Percentiles rank a stretch among this genome's conserved stretches.
These are phyloP conservation scores for Eurytoma adleriae DNA, from an alignment of 2,888 invertebrate species.

Conservation along the genomic window DNA sequence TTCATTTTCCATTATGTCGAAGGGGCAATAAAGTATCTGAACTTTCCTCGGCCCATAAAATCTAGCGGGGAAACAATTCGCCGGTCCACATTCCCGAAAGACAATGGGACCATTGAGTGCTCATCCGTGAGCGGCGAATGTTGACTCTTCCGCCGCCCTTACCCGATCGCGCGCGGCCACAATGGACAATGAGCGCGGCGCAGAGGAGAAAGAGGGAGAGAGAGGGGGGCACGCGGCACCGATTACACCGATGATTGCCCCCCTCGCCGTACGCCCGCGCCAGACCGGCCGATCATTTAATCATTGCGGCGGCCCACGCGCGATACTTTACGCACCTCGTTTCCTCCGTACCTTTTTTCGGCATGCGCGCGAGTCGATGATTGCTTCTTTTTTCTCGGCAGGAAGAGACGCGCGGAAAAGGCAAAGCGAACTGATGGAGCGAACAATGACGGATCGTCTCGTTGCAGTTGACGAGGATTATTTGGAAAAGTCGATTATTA, in stretches of 20 bases:
- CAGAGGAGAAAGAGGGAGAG: background rate
- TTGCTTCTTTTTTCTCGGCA: constrained; percentile 31
- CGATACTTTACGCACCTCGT: constrained; percentile 4
- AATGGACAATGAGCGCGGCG: no score
- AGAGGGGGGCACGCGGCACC: background rate
- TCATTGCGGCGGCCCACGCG: constrained; percentile 23
- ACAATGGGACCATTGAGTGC: background rate
- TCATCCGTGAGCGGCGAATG: constrained; percentile 15
- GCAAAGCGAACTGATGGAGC: background rate
- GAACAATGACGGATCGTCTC: constrained; percentile 48
- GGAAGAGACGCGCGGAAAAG: background rate
- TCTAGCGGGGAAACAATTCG: no score
- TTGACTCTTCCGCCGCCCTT: background rate
- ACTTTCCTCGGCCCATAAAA: no score
- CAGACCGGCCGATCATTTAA: constrained; percentile 30
- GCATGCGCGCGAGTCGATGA: background rate
- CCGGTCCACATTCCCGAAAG: no score
- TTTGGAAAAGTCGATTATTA: no score
- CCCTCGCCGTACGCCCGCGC: background rate
- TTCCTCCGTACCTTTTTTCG: background rate
- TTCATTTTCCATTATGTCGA: no score
- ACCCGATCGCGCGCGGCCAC: no score
- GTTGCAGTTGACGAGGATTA: constrained; percentile 19
- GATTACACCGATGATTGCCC: background rate
- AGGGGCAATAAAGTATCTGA: no score